Conservation (phyloP, 2,113 vertebrate genomes). For the Cranoglanis bouderius region DNA sequence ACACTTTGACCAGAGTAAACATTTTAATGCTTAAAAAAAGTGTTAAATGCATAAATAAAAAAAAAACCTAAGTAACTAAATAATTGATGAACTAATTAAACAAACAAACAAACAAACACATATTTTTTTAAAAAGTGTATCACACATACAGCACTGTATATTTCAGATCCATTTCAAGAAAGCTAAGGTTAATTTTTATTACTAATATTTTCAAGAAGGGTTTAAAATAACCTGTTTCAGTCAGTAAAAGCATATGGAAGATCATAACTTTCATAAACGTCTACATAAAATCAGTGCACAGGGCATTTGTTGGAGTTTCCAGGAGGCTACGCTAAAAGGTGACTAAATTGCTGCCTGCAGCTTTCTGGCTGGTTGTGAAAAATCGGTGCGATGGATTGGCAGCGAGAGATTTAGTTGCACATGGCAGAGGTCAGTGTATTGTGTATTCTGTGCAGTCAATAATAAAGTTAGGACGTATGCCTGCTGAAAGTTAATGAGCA, state of each 20-base stretch:
- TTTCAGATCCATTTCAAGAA: background rate
- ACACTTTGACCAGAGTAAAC: background rate
- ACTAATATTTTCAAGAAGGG: background rate
- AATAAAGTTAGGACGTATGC: conserved; percentile 99
- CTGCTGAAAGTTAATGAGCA: conserved; percentile 96
- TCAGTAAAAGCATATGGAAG: background rate
- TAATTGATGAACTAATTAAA: background rate
- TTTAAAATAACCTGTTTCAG: background rate
- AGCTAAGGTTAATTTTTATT: background rate
- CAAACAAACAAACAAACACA: background rate
- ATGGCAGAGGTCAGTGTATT: conserved; percentile 99
- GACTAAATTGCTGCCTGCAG: conserved; percentile 75
- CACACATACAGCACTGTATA: background rate
- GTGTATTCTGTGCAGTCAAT: conserved; percentile 99
- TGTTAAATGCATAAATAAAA: background rate
- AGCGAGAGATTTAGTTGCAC: conserved; percentile 94
- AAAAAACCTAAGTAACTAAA: background rate
- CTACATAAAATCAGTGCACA: background rate
- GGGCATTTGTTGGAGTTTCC: background rate
- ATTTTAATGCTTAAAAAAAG: background rate
- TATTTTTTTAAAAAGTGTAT: background rate
- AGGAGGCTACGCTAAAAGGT: conserved; percentile 63
- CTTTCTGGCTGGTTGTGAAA: conserved; percentile 81
- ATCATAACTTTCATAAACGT: background rate
- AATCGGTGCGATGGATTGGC: conserved; percentile 92